phyloP scores from a whole-genome alignment of 2,797 vertebrate species.

The Gymnothorax javanicus region DNA sequence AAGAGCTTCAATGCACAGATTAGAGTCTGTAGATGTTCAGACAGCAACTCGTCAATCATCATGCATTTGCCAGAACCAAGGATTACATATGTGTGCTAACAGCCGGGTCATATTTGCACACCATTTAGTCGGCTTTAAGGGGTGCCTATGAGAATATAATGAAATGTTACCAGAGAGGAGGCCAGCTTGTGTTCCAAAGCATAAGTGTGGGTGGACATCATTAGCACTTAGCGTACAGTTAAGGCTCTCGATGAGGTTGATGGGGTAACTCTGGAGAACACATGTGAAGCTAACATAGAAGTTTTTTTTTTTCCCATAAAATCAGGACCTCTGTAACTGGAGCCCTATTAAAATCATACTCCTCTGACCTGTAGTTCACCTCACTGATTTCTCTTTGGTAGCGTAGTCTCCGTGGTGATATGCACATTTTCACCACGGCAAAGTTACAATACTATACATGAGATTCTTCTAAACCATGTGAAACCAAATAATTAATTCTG shows the following conservation, averaged over 20 bases:
- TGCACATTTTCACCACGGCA: neutral
- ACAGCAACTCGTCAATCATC: neutral
- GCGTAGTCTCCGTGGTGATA: neutral
- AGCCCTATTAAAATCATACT: neutral
- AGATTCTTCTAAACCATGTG: neutral
- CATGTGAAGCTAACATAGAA: neutral
- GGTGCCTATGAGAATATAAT: conserved; percentile 3
- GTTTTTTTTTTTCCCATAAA: neutral
- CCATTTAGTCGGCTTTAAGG: neutral
- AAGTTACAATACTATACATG: neutral
- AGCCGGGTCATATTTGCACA: neutral
- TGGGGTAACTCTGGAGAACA: neutral
- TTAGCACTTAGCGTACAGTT: neutral
- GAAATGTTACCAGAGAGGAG: neutral
- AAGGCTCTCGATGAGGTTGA: neutral
- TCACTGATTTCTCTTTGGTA: neutral
- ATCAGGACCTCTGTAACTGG: neutral
- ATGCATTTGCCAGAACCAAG: neutral
- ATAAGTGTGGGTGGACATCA: neutral
- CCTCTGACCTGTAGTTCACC: neutral
- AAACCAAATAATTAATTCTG: too few relatives aligned
- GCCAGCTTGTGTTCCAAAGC: neutral
- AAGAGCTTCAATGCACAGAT: neutral
- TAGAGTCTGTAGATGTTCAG: neutral
- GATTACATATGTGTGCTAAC: neutral